Evolutionary conservation across 2,888 invertebrate genomes (phyloP).

Genomic region (Peribatodes rhomboidaria): DNA sequence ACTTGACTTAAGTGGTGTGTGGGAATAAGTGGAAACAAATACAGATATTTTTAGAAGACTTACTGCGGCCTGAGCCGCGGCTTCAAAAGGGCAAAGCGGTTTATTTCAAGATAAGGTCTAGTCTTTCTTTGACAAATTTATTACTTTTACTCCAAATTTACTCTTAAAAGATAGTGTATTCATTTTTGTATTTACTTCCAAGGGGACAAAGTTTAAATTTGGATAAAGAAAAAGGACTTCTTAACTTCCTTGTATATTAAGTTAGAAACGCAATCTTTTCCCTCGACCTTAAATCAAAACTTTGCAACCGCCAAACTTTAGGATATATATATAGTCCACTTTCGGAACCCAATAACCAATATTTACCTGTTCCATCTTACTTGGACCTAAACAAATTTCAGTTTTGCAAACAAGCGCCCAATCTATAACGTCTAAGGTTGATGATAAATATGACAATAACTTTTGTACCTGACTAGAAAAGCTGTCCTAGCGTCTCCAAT

Average conservation of each 20-base stretch:
- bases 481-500: slow-evolving; percentile 53
- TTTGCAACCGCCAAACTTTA: slow-evolving; percentile 24
- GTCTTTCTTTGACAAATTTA: slow-evolving; percentile 33
- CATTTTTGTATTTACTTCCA: background rate
- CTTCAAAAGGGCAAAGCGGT: slow-evolving; percentile 45
- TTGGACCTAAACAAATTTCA: slow-evolving; percentile 31
- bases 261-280: slow-evolving; percentile 22
- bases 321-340: slow-evolving; percentile 21
- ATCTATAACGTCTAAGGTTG: slow-evolving; percentile 43
- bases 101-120: slow-evolving; percentile 22
- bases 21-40: slow-evolving; percentile 39
- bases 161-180: background rate
- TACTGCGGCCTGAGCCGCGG: slow-evolving; percentile 43
- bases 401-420: slow-evolving; percentile 32
- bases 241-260: slow-evolving; percentile 23
- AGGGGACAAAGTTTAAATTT: slow-evolving; percentile 1
- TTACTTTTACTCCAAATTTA: slow-evolving; percentile 20
- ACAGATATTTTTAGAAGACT: slow-evolving; percentile 33
- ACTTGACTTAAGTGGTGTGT: slow-evolving; percentile 48
- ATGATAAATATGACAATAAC: slow-evolving; percentile 46
- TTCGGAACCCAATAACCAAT: slow-evolving; percentile 28
- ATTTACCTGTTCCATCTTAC: slow-evolving; percentile 29
- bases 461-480: slow-evolving; percentile 50
- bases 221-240: slow-evolving; percentile 1
- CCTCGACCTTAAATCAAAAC: slow-evolving; percentile 31